Evolutionary conservation across 2,888 invertebrate genomes (phyloP).

Genomic region (Cylloceria caligata): DNA sequence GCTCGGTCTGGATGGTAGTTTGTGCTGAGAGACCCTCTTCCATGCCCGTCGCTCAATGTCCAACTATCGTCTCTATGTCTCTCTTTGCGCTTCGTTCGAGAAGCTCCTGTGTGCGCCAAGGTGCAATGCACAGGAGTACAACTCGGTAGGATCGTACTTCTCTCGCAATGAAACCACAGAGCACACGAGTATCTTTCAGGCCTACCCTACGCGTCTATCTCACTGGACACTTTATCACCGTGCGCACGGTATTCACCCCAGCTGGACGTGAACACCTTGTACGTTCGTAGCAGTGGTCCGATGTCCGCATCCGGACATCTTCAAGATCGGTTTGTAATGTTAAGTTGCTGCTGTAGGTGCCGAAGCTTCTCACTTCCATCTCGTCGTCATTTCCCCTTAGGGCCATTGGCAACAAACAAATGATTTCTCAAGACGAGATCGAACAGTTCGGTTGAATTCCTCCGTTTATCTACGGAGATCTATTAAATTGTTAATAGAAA

Average conservation of each 20-base stretch:
- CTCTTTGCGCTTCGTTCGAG: constrained; percentile 73
- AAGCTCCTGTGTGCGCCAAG: constrained; percentile 34
- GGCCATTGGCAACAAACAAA: constrained; percentile 53
- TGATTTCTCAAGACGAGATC: constrained; percentile 53
- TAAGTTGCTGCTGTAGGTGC: constrained; percentile 66
- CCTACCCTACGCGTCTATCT: constrained; percentile 57
- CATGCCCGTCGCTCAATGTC: constrained; percentile 80
- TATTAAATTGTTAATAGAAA: constrained; percentile 23
- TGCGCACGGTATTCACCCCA: constrained; percentile 69
- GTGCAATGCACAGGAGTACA: constrained; percentile 68
- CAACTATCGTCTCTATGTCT: constrained; percentile 78
- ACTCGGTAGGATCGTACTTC: constrained; percentile 55
- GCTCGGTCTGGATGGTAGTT: constrained; percentile 52
- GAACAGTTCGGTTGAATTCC: constrained; percentile 43
- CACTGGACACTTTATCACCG: constrained; percentile 76
- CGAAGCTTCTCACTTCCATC: constrained; percentile 72
- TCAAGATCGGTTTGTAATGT: constrained; percentile 62
- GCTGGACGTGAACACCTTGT: constrained; percentile 73
- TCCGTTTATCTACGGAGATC: constrained; percentile 45
- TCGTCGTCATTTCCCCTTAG: constrained; percentile 31
- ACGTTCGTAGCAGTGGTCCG: constrained; percentile 53
- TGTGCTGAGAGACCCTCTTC: constrained; percentile 71
- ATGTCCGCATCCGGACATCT: constrained; percentile 52
- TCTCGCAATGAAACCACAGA: constrained; percentile 50
- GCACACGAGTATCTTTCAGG: constrained; percentile 54